Evolutionary conservation across 2,888 invertebrate species (phyloP), one percentile per base, ranked within the genome.

Genomic region (Brenthis hecate): DNA sequence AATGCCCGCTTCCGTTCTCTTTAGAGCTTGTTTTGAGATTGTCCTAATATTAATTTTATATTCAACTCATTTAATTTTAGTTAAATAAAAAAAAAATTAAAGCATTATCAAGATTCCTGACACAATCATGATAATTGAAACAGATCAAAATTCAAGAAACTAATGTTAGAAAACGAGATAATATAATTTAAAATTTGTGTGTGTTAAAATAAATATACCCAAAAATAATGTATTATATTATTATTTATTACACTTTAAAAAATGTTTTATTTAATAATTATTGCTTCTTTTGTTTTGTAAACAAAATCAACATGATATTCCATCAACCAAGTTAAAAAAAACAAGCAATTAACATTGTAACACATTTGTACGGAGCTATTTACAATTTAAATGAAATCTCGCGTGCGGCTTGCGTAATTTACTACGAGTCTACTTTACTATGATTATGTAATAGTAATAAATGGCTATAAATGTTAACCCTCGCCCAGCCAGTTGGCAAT

Each of bases 381-480:
- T 72, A 69, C 71, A 72, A 70, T 75, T 73, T 71, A 69, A 70
- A 75, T 72, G 58, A 67, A 71, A 69, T 71, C 58, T 72, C 70
- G 58, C 67, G 68, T 68, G 64, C 60, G 65, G 8, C 60, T 73
- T 73, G 69, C 72, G 71, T 57, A 73, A 75, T 71, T 74, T 70
- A 72, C 65, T 69, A 68, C 65, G 55, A 68, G 65, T 57, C 65
- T 67, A 63, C 55, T 68, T 66, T 63, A 70, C 65, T 68, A 66
- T 66, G 55, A 66, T 73, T 72, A 68, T 63, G 65, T 63, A 73
- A 73, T 60, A 58, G 66, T 68, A 65, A 66, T 60, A 65, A 68
- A 57, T 68, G 54, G 43, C 51, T 32, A 56, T 69, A 66, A 61
- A 64, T 43, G 47, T 63, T 51, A 67, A 65, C 56, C 56, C 63